These are phyloP conservation scores for Lepidothrix coronata DNA, from an alignment of 2,113 vertebrate species.

Conservation along the genomic window DNA sequence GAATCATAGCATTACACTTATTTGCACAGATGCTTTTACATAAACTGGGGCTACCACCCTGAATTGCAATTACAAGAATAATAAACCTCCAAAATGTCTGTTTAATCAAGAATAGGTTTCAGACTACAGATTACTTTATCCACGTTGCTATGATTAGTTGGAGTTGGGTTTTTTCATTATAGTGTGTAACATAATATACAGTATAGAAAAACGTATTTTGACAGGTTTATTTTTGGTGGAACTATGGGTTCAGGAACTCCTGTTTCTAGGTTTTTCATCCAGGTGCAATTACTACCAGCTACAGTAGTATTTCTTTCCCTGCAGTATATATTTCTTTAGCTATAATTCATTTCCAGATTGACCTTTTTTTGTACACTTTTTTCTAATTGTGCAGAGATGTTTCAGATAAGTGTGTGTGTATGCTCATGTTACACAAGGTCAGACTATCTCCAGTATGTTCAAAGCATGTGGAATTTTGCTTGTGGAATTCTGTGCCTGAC, in stretches of 20 bases:
- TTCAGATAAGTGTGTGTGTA: not conserved
- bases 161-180: not conserved
- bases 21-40: not conserved
- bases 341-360: not conserved
- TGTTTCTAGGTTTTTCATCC: not conserved
- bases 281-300: not conserved
- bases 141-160: not conserved
- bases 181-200: not conserved
- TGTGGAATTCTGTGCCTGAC: not conserved
- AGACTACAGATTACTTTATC: not conserved
- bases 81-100: not conserved
- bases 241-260: not conserved
- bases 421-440: rapidly evolving
- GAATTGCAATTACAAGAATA: not conserved
- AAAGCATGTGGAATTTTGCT: not conserved
- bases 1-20: not conserved
- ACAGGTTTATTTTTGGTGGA: not conserved
- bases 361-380: not conserved
- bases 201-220: not conserved
- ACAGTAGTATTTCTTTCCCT: not conserved
- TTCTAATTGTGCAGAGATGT: not conserved
- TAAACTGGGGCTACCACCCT: not conserved
- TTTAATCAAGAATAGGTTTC: not conserved
- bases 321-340: not conserved
- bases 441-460: not conserved